Conservation (phyloP, 1,140 invertebrate genomes). For the Papilio dardanus region DNA sequence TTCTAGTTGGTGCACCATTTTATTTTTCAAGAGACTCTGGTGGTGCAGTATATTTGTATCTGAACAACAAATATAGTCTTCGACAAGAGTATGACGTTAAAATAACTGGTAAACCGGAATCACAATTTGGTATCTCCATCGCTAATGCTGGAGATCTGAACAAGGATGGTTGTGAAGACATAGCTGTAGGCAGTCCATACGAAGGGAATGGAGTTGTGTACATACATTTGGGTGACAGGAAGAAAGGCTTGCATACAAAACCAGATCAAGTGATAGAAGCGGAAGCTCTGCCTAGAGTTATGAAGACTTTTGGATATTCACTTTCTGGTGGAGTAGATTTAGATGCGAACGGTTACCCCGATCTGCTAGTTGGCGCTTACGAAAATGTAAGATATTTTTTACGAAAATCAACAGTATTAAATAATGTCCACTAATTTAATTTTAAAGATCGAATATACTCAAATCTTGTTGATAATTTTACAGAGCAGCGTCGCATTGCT, state of each 20-base stretch:
- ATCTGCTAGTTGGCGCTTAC: constrained; percentile 95
- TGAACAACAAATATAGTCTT: constrained; percentile 84
- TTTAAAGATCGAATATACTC: background rate
- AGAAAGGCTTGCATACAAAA: constrained; percentile 87
- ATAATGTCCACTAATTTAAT: background rate
- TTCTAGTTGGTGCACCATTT: constrained; percentile 95
- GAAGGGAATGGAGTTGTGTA: constrained; percentile 93
- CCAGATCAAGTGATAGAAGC: constrained; percentile 87
- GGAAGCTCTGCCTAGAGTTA: constrained; percentile 69
- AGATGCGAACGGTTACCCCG: constrained; percentile 95
- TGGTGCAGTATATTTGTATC: constrained; percentile 95
- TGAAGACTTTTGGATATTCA: constrained; percentile 94
- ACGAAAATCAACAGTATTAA: constrained; percentile 6
- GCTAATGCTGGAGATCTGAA: constrained; percentile 95
- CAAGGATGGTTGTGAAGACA: constrained; percentile 94
- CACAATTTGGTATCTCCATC: constrained; percentile 93
- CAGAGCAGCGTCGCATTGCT: constrained; percentile 88
- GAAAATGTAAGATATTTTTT: constrained; percentile 82
- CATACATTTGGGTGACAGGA: constrained; percentile 91
- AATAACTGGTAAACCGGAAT: constrained; percentile 88
- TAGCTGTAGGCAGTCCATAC: constrained; percentile 96
- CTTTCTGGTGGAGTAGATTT: constrained; percentile 94
- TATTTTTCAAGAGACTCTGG: constrained; percentile 91
- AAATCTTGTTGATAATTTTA: constrained; percentile 47
- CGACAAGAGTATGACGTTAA: constrained; percentile 83